These are phyloP conservation scores for Chorisops tibialis DNA, from an alignment of 2,888 invertebrate species.

Conservation along the genomic window DNA sequence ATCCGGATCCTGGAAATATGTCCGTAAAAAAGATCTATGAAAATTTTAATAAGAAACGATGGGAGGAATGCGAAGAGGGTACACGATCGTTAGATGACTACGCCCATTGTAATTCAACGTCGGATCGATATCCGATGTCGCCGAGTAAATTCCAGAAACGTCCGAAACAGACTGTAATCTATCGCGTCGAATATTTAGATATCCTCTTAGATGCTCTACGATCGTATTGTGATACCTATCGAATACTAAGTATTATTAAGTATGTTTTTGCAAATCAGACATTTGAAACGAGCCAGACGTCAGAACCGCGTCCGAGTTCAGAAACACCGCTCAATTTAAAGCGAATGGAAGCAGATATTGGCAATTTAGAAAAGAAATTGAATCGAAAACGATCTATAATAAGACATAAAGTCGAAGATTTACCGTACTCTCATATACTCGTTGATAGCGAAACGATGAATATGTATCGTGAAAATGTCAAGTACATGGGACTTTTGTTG, in stretches of 20 bases:
- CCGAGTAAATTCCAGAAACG: constrained; percentile 34
- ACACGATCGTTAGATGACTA: background rate
- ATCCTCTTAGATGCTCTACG: constrained; percentile 42
- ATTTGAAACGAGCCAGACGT: constrained; percentile 16
- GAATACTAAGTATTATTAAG: constrained; percentile 36
- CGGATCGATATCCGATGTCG: constrained; percentile 9
- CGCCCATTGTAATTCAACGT: background rate
- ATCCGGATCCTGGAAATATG: constrained; percentile 35
- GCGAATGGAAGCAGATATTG: constrained; percentile 37
- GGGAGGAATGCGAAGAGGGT: constrained; percentile 40
- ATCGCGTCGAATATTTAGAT: constrained; percentile 43
- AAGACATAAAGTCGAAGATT: constrained; percentile 40
- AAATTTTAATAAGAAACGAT: constrained; percentile 43
- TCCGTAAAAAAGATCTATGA: constrained; percentile 42
- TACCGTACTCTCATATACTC: constrained; percentile 38
- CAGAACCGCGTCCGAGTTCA: too few relatives aligned
- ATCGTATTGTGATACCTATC: constrained; percentile 43
- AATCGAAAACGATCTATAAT: constrained; percentile 38
- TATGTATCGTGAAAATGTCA: constrained; percentile 40
- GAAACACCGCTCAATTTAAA: constrained; percentile 32
- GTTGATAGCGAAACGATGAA: constrained; percentile 36
- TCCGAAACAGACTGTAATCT: constrained; percentile 25
- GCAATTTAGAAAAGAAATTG: constrained; percentile 33
- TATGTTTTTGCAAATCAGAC: constrained; percentile 27
- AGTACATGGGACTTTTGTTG: constrained; percentile 37